phyloP scores from a whole-genome alignment of 2,797 vertebrate species.

The Acomys russatus region DNA sequence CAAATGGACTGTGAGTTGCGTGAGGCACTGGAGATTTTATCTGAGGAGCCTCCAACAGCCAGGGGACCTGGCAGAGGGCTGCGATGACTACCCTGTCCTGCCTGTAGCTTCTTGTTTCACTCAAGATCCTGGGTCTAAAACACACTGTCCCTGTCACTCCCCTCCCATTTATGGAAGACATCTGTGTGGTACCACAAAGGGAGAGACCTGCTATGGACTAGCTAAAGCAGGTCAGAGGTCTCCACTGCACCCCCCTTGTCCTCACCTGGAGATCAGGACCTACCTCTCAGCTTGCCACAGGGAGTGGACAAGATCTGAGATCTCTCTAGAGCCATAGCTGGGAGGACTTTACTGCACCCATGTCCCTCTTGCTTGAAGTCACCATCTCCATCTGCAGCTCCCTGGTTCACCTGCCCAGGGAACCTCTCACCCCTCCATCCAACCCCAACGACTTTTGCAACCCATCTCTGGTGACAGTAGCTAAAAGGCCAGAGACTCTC shows the following conservation, averaged over 20 bases:
- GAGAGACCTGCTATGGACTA: not conserved
- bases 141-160: not conserved
- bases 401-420: not conserved
- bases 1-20: constrained; percentile 84
- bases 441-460: constrained; percentile 86
- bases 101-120: constrained; percentile 43
- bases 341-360: not conserved
- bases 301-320: not conserved
- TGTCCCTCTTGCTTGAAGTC: not conserved
- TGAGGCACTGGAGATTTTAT: constrained; percentile 66
- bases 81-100: constrained; percentile 23
- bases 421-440: not conserved
- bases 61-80: constrained; percentile 61
- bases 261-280: not conserved
- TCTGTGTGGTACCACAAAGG: not conserved
- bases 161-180: not conserved
- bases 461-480: constrained; percentile 79
- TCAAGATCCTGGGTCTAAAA: not conserved
- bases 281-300: not conserved
- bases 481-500: constrained; percentile 82
- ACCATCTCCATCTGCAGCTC: constrained; percentile 73
- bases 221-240: not conserved
- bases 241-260: not conserved
- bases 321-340: not conserved
- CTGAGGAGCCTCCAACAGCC: constrained; percentile 59